Conservation (phyloP, 2,113 vertebrate genomes). For the Rhinichthys klamathensis region DNA sequence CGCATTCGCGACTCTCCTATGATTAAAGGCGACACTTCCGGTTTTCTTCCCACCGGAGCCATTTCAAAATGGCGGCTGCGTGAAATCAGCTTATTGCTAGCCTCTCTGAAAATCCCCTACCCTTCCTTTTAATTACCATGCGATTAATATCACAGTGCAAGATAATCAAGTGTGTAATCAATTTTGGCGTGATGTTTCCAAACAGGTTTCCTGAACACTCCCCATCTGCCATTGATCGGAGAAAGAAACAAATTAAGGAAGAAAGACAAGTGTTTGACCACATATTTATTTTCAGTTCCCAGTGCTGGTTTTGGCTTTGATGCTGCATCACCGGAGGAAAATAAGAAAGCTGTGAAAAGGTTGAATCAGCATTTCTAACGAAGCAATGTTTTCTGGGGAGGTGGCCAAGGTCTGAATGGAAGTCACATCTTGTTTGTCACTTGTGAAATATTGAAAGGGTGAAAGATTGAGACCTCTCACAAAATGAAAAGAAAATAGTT, state of each 20-base stretch:
- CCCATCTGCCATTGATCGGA: not conserved
- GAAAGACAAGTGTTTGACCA: not conserved
- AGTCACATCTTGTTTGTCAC: constrained; percentile 50
- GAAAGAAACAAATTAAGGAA: not conserved
- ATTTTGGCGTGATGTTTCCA: not conserved
- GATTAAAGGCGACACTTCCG: no score
- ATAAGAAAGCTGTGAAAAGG: constrained; percentile 9
- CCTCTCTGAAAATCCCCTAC: no score
- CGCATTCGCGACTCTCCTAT: no score
- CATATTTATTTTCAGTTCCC: not conserved
- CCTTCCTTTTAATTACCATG: not conserved
- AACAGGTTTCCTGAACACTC: not conserved
- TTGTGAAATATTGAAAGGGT: constrained; percentile 49
- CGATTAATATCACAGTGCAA: not conserved
- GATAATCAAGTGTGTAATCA: not conserved
- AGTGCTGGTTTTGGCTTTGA: not conserved
- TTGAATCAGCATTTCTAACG: constrained; percentile 31
- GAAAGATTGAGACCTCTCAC: constrained; percentile 44
- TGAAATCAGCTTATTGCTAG: no score
- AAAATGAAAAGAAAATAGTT: constrained; percentile 47
- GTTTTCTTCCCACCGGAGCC: no score
- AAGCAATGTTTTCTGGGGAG: constrained; percentile 49
- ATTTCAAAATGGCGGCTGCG: no score
- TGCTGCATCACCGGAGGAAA: constrained; percentile 6
- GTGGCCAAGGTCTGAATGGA: constrained; percentile 38